Conservation (phyloP, 2,888 invertebrate genomes). For the Hyposoter dolosus region DNA sequence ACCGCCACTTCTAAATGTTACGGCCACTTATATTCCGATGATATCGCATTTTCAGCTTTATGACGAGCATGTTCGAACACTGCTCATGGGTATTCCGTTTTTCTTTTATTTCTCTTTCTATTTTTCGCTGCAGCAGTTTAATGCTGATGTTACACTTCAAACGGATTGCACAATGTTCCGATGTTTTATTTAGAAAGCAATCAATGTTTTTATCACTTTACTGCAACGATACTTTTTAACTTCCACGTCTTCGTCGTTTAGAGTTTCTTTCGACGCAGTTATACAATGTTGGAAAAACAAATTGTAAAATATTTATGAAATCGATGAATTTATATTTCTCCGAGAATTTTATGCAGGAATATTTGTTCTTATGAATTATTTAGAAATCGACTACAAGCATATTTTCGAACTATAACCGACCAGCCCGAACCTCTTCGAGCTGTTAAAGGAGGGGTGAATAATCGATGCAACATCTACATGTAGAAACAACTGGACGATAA, state of each 20-base stretch:
- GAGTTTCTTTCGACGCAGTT: neutral
- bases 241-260: neutral
- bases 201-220: neutral
- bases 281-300: neutral
- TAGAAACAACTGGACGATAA: neutral
- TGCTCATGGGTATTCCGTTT: neutral
- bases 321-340: neutral
- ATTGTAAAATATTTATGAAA: neutral
- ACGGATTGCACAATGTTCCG: neutral
- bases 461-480: constrained; percentile 28
- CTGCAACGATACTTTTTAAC: neutral
- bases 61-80: constrained; percentile 15
- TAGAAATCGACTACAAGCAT: neutral
- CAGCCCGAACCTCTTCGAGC: neutral
- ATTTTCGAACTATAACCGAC: neutral
- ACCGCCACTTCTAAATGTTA: constrained; percentile 23
- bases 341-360: neutral
- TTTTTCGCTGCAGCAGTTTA: neutral
- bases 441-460: constrained; percentile 1
- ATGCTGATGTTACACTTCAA: neutral
- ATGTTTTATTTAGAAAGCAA: neutral
- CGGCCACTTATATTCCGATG: constrained; percentile 17
- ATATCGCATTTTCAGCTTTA: constrained; percentile 25
- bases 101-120: neutral
- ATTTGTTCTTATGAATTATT: neutral